Conservation (phyloP, 2,888 invertebrate genomes). For the Platycheirus rosarum region DNA sequence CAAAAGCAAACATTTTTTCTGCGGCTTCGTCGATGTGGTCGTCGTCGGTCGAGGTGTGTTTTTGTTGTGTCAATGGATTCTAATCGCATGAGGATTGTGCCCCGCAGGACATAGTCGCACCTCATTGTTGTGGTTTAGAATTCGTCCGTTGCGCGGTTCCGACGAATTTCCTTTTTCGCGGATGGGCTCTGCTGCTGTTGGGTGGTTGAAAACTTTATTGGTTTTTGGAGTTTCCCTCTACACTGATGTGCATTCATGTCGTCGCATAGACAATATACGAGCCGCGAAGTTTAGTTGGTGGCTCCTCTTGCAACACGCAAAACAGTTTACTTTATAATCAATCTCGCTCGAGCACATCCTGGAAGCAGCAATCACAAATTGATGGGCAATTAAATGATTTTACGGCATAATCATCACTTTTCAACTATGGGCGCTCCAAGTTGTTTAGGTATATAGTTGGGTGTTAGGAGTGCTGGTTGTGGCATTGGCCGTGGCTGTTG, state of each 20-base stretch:
- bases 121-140: constrained; percentile 67
- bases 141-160: constrained; percentile 53
- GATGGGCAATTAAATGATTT: constrained; percentile 73
- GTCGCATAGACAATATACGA: constrained; percentile 22
- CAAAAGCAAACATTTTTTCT: constrained; percentile 44
- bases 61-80: constrained; percentile 69
- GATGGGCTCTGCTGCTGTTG: background rate
- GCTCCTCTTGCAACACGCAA: background rate
- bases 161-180: constrained; percentile 33
- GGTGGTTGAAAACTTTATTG: constrained; percentile 29
- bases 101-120: constrained; percentile 72
- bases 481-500: constrained; percentile 1
- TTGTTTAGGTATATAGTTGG: constrained; percentile 48
- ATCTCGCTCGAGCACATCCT: constrained; percentile 51
- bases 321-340: constrained; percentile 35
- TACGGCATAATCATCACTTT: constrained; percentile 72
- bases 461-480: constrained; percentile 31
- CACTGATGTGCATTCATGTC: background rate
- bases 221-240: constrained; percentile 24
- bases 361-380: constrained; percentile 67
- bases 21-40: constrained; percentile 27
- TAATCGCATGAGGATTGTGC: constrained; percentile 67
- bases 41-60: constrained; percentile 26
- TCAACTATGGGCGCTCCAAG: constrained; percentile 63
- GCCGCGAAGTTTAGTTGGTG: constrained; percentile 23